Percentiles rank a stretch among this genome's conserved stretches.
Conservation (phyloP, 1,140 invertebrate species). For the Pseudomyrmex cubaensis region DNA sequence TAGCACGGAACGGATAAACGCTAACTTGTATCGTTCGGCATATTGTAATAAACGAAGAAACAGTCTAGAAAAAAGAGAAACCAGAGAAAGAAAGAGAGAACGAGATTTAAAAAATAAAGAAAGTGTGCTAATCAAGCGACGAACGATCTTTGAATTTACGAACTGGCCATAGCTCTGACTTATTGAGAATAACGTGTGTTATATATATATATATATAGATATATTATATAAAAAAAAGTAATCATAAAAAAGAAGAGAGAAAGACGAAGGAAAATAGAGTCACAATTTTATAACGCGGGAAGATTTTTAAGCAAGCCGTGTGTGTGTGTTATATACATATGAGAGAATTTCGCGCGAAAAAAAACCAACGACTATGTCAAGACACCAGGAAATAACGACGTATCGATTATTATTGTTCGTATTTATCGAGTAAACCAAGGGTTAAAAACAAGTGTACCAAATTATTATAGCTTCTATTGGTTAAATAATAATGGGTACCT, state of each 20-base stretch:
- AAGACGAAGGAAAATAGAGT: conserved; percentile 64
- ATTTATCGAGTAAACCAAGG: conserved; percentile 71
- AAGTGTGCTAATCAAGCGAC: conserved; percentile 34
- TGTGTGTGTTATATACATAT: conserved; percentile 68
- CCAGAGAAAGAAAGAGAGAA: conserved; percentile 30
- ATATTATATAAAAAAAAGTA: conserved; percentile 66
- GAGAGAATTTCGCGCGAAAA: conserved; percentile 57
- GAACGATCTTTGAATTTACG: conserved; percentile 65
- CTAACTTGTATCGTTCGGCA: conserved; percentile 65
- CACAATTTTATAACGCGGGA: conserved; percentile 64
- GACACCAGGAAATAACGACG: conserved; percentile 74
- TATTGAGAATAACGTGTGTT: conserved; percentile 78
- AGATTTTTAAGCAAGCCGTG: conserved; percentile 47
- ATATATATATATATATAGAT: conserved; percentile 75
- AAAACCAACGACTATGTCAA: conserved; percentile 70
- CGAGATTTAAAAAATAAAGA: conserved; percentile 8
- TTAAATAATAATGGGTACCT: conserved; percentile 79
- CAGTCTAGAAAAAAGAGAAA: conserved; percentile 44
- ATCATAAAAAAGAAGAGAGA: conserved; percentile 65
- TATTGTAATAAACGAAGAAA: conserved; percentile 11
- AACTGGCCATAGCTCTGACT: conserved; percentile 78
- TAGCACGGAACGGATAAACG: conserved; percentile 52
- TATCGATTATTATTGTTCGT: conserved; percentile 72
- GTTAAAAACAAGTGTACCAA: conserved; percentile 76
- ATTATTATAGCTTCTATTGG: conserved; percentile 78